Percentiles rank a stretch among this genome's conserved stretches.
These are phyloP conservation scores for Chymomyza procnemis DNA, from an alignment of 2,888 invertebrate species.

Conservation along the genomic window DNA sequence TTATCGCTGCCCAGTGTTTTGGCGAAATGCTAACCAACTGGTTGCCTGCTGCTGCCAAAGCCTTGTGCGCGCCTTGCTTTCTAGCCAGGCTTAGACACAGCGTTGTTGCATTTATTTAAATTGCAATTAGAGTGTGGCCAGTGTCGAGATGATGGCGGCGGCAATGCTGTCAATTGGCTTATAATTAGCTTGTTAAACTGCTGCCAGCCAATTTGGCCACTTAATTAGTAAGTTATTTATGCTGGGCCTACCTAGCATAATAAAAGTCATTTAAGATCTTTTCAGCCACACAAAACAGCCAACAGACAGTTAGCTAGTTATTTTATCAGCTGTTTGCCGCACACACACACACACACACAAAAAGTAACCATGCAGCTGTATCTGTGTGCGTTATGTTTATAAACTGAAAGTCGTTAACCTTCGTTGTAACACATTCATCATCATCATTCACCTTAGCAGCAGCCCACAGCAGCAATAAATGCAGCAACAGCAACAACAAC, in stretches of 20 bases:
- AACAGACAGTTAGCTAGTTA: not conserved
- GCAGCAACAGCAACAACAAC: slow-evolving; percentile 17
- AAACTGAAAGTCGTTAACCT: slow-evolving; percentile 75
- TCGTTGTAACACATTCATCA: slow-evolving; percentile 74
- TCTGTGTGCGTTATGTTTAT: slow-evolving; percentile 53
- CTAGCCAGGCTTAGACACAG: slow-evolving; percentile 37
- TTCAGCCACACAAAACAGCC: slow-evolving; percentile 7
- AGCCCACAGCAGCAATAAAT: slow-evolving; percentile 26
- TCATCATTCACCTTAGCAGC: slow-evolving; percentile 68
- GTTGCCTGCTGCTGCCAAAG: slow-evolving; percentile 33
- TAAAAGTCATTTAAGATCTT: not conserved
- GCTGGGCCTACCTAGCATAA: not conserved
- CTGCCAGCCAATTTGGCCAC: slow-evolving; percentile 12
- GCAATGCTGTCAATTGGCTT: slow-evolving; percentile 38
- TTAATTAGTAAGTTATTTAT: slow-evolving; percentile 2
- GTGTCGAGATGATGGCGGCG: slow-evolving; percentile 25
- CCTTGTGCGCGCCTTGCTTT: slow-evolving; percentile 8
- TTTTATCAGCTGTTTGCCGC: slow-evolving; percentile 54
- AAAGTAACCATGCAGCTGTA: not conserved
- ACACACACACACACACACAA: not conserved
- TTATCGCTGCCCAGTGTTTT: slow-evolving; percentile 30
- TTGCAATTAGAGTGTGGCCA: slow-evolving; percentile 51
- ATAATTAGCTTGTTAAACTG: slow-evolving; percentile 70
- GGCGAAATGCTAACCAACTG: slow-evolving; percentile 56
- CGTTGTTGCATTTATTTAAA: slow-evolving; percentile 69